These are phyloP conservation scores for Coenonympha arcania DNA, from an alignment of 2,888 invertebrate species.

Conservation along the genomic window DNA sequence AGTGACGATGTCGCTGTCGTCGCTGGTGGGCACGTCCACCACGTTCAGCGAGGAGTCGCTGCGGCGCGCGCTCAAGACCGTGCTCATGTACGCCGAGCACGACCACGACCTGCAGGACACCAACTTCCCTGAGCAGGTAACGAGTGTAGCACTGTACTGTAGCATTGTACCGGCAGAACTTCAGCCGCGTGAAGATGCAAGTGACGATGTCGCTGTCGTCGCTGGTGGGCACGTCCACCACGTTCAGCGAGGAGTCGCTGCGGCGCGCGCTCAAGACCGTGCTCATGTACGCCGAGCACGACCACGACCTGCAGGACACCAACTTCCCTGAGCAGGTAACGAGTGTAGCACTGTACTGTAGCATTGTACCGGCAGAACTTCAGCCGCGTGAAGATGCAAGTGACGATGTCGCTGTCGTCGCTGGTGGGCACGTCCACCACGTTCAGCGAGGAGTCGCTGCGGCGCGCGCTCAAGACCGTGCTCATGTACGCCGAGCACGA, in stretches of 20 bases:
- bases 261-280: conserved; percentile 94
- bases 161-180: too few species aligned
- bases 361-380: conserved; percentile 95
- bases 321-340: conserved; percentile 90
- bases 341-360: too few species aligned
- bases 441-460: conserved; percentile 92
- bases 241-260: conserved; percentile 93
- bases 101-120: conserved; percentile 92
- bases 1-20: conserved; percentile 97
- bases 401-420: conserved; percentile 97
- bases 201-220: conserved; percentile 98
- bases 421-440: conserved; percentile 92
- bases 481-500: conserved; percentile 95
- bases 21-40: conserved; percentile 91
- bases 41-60: conserved; percentile 94
- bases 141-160: too few species aligned
- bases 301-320: conserved; percentile 89
- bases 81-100: conserved; percentile 93
- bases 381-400: conserved; percentile 98
- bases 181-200: conserved; percentile 98
- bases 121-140: conserved; percentile 90
- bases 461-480: conserved; percentile 94
- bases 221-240: conserved; percentile 90
- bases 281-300: conserved; percentile 93
- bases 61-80: conserved; percentile 92